Percentiles rank a stretch among this genome's conserved stretches.
These are phyloP conservation scores for Todiramphus chloris DNA, from an alignment of 2,113 vertebrate genomes.

Conservation along the genomic window DNA sequence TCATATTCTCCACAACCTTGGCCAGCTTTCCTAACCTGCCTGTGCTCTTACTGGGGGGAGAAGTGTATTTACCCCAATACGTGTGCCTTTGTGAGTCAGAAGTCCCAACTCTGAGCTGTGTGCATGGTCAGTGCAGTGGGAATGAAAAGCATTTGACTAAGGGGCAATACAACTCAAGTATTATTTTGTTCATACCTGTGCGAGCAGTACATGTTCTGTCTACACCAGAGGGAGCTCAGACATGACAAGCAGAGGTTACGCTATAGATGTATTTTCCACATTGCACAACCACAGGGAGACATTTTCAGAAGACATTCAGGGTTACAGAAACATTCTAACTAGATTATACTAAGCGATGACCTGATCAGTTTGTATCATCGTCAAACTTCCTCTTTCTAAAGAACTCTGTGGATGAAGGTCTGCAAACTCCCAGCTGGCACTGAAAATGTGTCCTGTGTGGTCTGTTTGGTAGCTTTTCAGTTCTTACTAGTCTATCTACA, in stretches of 20 bases:
- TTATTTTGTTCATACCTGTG: not conserved
- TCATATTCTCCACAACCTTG: not conserved
- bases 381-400: not conserved
- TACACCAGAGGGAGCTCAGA: slow-evolving; percentile 22
- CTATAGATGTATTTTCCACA: not conserved
- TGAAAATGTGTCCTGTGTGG: fast-evolving
- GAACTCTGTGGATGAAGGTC: not conserved
- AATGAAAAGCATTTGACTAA: fast-evolving
- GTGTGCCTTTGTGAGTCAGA: not conserved
- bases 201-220: not conserved
- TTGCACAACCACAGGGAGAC: not conserved
- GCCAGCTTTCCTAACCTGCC: not conserved
- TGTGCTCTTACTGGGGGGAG: not conserved
- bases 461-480: not conserved
- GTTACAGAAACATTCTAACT: not conserved
- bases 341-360: not conserved
- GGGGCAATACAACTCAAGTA: not conserved
- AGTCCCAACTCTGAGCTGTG: not conserved
- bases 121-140: fast-evolving
- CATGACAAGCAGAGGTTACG: not conserved
- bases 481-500: not conserved
- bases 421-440: fast-evolving
- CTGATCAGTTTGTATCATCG: not conserved
- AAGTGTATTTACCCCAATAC: not conserved
- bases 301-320: not conserved